phyloP scores from a whole-genome alignment of 2,888 invertebrate species.

The Nemotelus nigrinus region DNA sequence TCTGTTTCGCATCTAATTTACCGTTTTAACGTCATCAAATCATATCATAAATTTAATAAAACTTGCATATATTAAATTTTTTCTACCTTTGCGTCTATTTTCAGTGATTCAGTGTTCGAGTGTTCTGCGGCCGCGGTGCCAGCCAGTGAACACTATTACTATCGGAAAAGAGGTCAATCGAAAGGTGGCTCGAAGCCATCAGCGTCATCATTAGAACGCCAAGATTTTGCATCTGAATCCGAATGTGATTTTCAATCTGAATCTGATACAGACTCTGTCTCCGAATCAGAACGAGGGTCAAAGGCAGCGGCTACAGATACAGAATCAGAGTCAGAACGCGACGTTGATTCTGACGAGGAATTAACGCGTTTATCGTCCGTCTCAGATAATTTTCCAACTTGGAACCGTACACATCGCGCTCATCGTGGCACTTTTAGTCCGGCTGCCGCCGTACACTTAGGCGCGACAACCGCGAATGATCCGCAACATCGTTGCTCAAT shows the following conservation, averaged over 20 bases:
- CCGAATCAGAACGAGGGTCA: slow-evolving; percentile 24
- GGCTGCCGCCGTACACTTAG: background rate
- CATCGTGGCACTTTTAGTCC: slow-evolving; percentile 7
- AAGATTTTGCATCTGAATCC: slow-evolving; percentile 18
- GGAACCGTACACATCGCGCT: slow-evolving; percentile 27
- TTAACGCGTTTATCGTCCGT: slow-evolving; percentile 9
- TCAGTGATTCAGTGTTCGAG: slow-evolving; percentile 19
- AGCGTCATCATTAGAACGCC: slow-evolving; percentile 16
- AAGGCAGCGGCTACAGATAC: background rate
- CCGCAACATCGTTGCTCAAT: background rate
- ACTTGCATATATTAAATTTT: slow-evolving; percentile 29
- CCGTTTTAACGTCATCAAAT: slow-evolving; percentile 4
- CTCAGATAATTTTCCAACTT: slow-evolving; percentile 35
- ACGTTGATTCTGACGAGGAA: slow-evolving; percentile 9
- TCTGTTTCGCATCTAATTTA: background rate
- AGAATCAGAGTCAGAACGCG: slow-evolving; percentile 10
- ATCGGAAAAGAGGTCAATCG: slow-evolving; percentile 40
- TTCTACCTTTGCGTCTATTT: slow-evolving; percentile 40
- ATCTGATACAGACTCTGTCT: slow-evolving; percentile 4
- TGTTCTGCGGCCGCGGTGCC: slow-evolving; percentile 13
- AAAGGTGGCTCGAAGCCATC: background rate
- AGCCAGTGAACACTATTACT: background rate
- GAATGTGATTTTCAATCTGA: background rate
- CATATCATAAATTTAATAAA: slow-evolving; percentile 30
- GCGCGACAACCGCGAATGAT: slow-evolving; percentile 26